phyloP scores from a whole-genome alignment of 2,797 vertebrate genomes.

The Sebastes kiyomatsui region DNA sequence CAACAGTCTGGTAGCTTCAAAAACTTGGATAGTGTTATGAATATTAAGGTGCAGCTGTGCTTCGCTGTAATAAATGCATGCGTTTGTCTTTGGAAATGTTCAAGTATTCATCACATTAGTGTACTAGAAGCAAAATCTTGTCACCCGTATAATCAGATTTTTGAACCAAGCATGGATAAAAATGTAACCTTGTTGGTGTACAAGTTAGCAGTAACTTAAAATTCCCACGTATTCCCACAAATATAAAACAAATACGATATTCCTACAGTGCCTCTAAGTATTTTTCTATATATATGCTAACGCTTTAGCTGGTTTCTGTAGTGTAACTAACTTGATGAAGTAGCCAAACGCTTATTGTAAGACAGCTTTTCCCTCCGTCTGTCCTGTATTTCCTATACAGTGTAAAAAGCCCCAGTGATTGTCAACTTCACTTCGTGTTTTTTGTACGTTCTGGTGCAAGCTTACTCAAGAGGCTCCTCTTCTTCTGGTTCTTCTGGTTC shows the following conservation, averaged over 20 bases:
- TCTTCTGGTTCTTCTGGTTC: slow-evolving; percentile 36
- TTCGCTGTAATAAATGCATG: slow-evolving; percentile 22
- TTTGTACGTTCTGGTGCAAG: slow-evolving; percentile 9
- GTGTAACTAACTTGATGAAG: slow-evolving; percentile 21
- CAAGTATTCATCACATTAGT: slow-evolving; percentile 40
- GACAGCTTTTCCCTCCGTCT: background rate
- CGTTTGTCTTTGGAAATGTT: slow-evolving; percentile 63
- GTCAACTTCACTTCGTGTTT: slow-evolving; percentile 33
- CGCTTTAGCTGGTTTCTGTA: slow-evolving; percentile 25
- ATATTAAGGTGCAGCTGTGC: slow-evolving; percentile 51
- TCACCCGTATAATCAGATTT: slow-evolving; percentile 22
- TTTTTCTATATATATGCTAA: background rate
- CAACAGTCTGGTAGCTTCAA: background rate
- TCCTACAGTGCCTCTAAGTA: slow-evolving; percentile 2
- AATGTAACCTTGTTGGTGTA: slow-evolving; percentile 14
- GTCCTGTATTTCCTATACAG: background rate
- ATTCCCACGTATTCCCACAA: background rate
- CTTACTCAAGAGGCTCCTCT: slow-evolving; percentile 43
- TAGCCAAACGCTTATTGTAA: background rate
- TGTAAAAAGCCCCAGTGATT: slow-evolving; percentile 46
- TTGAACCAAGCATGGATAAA: background rate
- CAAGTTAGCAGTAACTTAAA: slow-evolving; percentile 44
- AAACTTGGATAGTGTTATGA: background rate
- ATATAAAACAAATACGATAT: slow-evolving; percentile 14
- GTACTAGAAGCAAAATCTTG: slow-evolving; percentile 19